Evolutionary conservation across 2,113 vertebrate species (phyloP).

Genomic region (Tragelaphus buxtoni): DNA sequence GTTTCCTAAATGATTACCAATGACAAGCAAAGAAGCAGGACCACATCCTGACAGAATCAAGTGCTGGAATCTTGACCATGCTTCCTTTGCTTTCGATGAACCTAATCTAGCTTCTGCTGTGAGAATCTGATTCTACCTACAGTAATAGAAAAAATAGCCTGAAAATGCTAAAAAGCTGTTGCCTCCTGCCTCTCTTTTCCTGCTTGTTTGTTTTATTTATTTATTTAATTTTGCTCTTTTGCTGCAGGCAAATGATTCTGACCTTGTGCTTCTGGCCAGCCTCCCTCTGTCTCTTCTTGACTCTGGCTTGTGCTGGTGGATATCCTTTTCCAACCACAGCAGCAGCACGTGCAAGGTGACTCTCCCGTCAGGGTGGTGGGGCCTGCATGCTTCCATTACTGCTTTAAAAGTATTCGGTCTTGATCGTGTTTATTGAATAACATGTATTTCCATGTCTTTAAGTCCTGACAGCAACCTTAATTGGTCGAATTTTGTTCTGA

Average conservation of each 20-base stretch:
- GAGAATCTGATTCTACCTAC: neutral
- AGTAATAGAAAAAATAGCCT: neutral
- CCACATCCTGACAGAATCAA: neutral
- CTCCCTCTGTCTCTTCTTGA: slow-evolving; percentile 91
- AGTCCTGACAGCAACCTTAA: neutral
- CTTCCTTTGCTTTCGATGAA: neutral
- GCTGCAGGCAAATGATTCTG: slow-evolving; percentile 88
- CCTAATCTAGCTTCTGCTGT: neutral
- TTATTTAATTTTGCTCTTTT: slow-evolving; percentile 43
- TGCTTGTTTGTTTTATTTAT: slow-evolving; percentile 5
- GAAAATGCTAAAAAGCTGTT: neutral
- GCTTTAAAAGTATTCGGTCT: neutral
- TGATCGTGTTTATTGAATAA: neutral
- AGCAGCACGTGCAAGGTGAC: neutral
- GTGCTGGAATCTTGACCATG: neutral
- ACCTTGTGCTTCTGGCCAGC: slow-evolving; percentile 88
- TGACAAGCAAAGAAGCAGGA: neutral
- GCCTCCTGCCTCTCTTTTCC: neutral
- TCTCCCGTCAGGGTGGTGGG: neutral
- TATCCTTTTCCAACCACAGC: slow-evolving; percentile 82
- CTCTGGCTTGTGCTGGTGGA: slow-evolving; percentile 94
- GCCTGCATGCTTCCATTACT: neutral
- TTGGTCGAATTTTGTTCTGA: neutral
- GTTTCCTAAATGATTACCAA: neutral
- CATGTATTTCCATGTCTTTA: neutral